Percentiles rank a stretch among this genome's conserved stretches.
These are phyloP conservation scores for Temnothorax ravouxi DNA, from an alignment of 2,888 invertebrate genomes.

Conservation along the genomic window DNA sequence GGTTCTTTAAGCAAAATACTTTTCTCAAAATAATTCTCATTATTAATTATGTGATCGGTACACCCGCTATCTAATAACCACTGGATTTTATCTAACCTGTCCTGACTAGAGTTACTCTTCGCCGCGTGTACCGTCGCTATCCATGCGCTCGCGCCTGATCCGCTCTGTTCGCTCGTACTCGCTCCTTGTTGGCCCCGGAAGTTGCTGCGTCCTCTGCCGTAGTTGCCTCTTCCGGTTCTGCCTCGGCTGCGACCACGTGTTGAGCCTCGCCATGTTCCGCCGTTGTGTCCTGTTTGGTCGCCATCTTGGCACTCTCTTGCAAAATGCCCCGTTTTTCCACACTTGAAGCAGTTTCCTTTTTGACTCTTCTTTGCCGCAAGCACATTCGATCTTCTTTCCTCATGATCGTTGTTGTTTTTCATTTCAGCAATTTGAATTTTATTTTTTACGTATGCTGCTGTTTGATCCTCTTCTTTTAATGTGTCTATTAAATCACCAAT, in stretches of 20 bases:
- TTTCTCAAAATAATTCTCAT: conserved; percentile 9
- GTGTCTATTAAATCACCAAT: too few species aligned
- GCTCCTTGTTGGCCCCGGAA: neutral
- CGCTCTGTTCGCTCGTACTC: neutral
- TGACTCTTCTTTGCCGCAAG: neutral
- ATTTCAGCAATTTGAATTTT: too few species aligned
- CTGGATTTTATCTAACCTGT: neutral
- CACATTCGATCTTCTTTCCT: neutral
- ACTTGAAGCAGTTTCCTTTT: neutral
- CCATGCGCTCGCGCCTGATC: neutral
- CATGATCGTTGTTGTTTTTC: neutral
- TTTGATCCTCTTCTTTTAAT: too few species aligned
- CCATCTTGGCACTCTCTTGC: neutral
- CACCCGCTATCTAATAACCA: conserved; percentile 7
- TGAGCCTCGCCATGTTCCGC: neutral
- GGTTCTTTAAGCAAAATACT: conserved; percentile 19
- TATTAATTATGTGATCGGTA: neutral
- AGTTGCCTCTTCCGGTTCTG: conserved; percentile 1
- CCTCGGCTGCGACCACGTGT: neutral
- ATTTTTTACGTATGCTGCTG: too few species aligned
- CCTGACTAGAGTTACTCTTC: neutral
- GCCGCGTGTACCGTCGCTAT: neutral
- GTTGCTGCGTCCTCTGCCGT: neutral
- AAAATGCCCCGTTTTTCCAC: neutral
- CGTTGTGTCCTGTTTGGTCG: neutral